Evolutionary conservation across 2,888 invertebrate genomes (phyloP).

Genomic region (Eurytoma adleriae): DNA sequence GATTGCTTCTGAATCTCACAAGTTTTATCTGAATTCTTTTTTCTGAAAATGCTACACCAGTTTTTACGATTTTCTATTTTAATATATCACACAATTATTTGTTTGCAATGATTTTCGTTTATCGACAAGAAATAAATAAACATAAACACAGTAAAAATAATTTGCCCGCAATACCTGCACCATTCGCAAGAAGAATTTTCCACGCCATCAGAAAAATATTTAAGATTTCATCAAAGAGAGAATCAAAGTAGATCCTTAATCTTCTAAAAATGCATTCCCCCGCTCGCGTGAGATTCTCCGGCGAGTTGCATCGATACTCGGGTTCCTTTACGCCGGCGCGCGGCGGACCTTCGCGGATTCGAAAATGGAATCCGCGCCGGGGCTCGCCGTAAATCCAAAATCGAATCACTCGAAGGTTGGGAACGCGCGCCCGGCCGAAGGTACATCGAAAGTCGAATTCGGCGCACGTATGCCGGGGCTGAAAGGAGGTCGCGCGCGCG

Average conservation of each 20-base stretch:
- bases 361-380: conserved; percentile 58
- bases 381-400: conserved; percentile 61
- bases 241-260: neutral
- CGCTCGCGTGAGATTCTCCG: neutral
- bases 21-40: no score
- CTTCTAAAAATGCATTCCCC: neutral
- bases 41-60: no score
- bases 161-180: no score
- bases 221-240: neutral
- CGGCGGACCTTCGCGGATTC: conserved; percentile 31
- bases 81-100: no score
- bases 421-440: neutral
- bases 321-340: no score
- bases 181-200: no score
- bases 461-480: conserved; percentile 52
- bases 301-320: conserved; percentile 1
- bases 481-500: conserved; percentile 51
- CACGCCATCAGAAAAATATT: no score
- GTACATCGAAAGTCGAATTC: conserved; percentile 40
- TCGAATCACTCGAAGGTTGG: conserved; percentile 60
- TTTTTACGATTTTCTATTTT: no score
- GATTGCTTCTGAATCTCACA: no score
- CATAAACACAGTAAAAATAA: no score
- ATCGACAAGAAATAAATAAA: no score
- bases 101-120: no score